Evolutionary conservation across 2,888 invertebrate species (phyloP), one percentile per base, ranked within the genome.

Genomic region (Bembecia ichneumoniformis): DNA sequence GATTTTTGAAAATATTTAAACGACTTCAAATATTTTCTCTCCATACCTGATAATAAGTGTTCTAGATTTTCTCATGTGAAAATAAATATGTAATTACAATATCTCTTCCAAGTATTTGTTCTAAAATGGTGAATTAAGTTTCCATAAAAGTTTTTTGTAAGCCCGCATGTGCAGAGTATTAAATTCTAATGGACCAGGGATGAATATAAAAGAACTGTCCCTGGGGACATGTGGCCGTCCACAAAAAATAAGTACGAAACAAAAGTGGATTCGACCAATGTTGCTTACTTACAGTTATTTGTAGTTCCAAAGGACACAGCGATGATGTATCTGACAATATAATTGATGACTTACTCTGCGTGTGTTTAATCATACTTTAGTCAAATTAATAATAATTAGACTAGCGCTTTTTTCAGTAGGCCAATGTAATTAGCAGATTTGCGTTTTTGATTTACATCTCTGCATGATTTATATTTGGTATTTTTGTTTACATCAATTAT

Each of bases 131-230:
- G 28, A 28, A n/a, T n/a, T n/a, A n/a, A 28, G 28, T 40, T 40
- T 40, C 40, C 14, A 13, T 40, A 14, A 13, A 40, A 40, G 2
- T 4, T 13, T 40, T 40, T 13, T 15, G 44, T 44, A 1, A 14
- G 60, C 82, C 83, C 83, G 83, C 82, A 84, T 82, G 59, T 78
- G 81, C 62, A 53, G 54, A 56, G 57, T 65, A 67, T 68, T 66
- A 63, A 62, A 57, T 64, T 66, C 57, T 59, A 54, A 59, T 59
- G 54, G 52, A 52, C 57, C 56, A 63, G 71, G 68, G 69, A 59
- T 52, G 66, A 59, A 57, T 60, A 28, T 28, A 59, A 68, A 69
- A 67, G 63, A 63, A 59, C 60, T 56, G 63, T 56, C 67, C 71
- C 67, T 64, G 66, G 61, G 66, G 74, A 76, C 79, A 79, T 75